phyloP scores from a whole-genome alignment of 2,113 vertebrate genomes.

The Macroglossus sobrinus region DNA sequence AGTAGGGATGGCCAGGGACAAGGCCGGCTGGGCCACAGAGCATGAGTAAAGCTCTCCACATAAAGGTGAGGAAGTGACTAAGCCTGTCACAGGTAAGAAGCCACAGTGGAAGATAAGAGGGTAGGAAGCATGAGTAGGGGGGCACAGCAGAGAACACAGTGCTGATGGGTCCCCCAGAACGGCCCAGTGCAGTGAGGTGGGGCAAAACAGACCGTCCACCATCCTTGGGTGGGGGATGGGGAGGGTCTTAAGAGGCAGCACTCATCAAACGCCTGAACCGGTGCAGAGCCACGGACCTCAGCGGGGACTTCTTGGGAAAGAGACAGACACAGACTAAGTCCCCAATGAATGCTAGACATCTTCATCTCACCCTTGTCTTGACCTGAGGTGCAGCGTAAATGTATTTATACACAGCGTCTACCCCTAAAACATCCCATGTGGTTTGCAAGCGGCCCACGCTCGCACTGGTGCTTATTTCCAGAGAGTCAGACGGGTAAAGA shows the following conservation, averaged over 20 bases:
- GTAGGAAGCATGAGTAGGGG: neutral
- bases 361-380: neutral
- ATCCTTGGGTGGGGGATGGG: no score
- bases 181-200: accelerated
- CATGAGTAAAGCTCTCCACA: neutral
- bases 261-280: no score
- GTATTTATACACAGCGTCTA: accelerated
- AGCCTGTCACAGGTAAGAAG: neutral
- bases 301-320: accelerated
- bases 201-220: neutral
- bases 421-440: neutral
- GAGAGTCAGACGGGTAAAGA: neutral
- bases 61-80: neutral
- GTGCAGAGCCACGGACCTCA: accelerated
- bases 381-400: neutral
- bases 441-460: neutral
- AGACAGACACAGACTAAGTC: accelerated
- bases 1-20: neutral
- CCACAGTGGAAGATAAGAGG: neutral
- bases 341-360: accelerated
- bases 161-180: neutral
- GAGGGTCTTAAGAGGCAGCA: no score
- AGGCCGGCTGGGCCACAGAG: neutral
- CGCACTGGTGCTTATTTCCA: neutral
- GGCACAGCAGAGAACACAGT: neutral